phyloP scores from a whole-genome alignment of 1,140 invertebrate species.

The Parasteatoda tepidariorum region DNA sequence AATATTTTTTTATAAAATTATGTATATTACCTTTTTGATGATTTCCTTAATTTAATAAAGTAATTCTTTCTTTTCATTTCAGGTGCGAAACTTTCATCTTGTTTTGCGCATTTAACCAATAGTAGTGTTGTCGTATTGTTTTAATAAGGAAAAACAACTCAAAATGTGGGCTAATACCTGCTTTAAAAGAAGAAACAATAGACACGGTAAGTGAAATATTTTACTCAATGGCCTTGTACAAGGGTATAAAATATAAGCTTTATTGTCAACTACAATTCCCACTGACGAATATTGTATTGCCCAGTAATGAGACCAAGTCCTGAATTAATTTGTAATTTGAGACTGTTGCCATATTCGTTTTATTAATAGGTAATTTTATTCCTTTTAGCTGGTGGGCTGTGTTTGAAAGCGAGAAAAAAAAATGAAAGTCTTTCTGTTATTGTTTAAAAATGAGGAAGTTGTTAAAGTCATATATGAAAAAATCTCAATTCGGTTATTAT shows the following conservation, averaged over 20 bases:
- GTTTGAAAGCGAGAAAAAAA: too few relatives aligned
- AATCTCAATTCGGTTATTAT: too few relatives aligned
- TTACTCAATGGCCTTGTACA: neutral
- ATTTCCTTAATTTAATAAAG: too few relatives aligned
- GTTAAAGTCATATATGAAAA: too few relatives aligned
- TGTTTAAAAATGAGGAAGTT: too few relatives aligned
- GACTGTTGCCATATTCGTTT: neutral
- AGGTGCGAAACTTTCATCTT: neutral
- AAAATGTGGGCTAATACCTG: neutral
- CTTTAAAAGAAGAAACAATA: neutral
- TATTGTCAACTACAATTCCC: neutral
- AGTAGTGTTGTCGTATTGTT: too few relatives aligned
- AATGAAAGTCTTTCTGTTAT: too few relatives aligned
- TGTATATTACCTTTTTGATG: too few relatives aligned
- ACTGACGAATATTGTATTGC: neutral
- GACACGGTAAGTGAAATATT: neutral
- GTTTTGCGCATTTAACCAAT: too few relatives aligned
- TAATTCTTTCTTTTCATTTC: constrained; percentile 5
- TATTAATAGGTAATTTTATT: neutral
- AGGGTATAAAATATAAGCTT: neutral
- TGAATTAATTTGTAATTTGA: neutral
- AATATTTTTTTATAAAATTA: too few relatives aligned
- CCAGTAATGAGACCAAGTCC: neutral
- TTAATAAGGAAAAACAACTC: too few relatives aligned
- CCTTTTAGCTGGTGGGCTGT: too few relatives aligned